Percentiles rank a stretch among this genome's conserved stretches.
phyloP scores from a whole-genome alignment of 37 sponge, comb jelly and placozoan species.

The Haliclona indistincta region DNA sequence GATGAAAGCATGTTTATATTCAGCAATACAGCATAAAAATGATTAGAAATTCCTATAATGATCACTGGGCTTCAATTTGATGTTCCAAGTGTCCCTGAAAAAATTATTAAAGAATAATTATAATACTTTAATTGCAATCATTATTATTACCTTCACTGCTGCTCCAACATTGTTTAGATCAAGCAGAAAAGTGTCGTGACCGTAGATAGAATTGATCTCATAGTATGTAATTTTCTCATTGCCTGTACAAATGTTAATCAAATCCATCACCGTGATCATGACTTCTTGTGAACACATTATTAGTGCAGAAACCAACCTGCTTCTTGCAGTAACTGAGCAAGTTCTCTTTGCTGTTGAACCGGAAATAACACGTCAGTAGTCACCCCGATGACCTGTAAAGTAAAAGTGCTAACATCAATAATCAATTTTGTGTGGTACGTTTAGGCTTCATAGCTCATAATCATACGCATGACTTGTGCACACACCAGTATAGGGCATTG shows the following conservation, averaged over 20 bases:
- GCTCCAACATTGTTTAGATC: slow-evolving; percentile 76
- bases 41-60: neutral
- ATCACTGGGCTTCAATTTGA: neutral
- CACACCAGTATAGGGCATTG: slow-evolving; percentile 70
- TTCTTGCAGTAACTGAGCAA: slow-evolving; percentile 46
- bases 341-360: slow-evolving; percentile 69
- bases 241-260: slow-evolving; percentile 28
- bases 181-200: slow-evolving; percentile 82
- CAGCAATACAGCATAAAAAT: neutral
- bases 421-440: no score
- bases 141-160: slow-evolving; percentile 67
- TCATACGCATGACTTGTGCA: neutral
- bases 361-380: slow-evolving; percentile 75
- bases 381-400: slow-evolving; percentile 66
- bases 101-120: no score
- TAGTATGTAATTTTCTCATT: slow-evolving; percentile 56
- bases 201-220: slow-evolving; percentile 69
- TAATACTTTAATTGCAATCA: neutral
- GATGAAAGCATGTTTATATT: no score
- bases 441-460: neutral
- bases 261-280: neutral
- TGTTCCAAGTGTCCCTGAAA: slow-evolving; percentile 21
- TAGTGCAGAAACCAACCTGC: slow-evolving; percentile 33
- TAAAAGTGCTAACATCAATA: neutral
- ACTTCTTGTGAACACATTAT: neutral